phyloP scores from a whole-genome alignment of 2,113 vertebrate genomes.

The Cyprinodon brontotheroides region DNA sequence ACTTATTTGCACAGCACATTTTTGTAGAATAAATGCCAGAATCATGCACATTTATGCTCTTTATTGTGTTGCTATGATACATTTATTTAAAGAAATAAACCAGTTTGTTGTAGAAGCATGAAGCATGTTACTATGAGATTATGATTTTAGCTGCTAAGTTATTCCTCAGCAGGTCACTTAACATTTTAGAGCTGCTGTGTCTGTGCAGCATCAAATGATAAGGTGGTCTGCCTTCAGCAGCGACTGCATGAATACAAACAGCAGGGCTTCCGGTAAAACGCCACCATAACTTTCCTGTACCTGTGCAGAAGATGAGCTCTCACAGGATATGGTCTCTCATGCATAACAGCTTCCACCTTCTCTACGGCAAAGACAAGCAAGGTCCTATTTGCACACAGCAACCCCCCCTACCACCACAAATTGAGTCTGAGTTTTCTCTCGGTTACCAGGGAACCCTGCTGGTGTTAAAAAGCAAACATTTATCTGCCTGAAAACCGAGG shows the following conservation, averaged over 20 bases:
- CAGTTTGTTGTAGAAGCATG: too few relatives aligned
- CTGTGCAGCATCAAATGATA: background rate
- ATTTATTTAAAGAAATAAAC: background rate
- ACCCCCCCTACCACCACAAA: background rate
- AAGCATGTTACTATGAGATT: background rate
- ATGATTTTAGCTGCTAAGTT: background rate
- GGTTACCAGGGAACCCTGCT: background rate
- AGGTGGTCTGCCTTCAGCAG: background rate
- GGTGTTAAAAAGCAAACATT: slow-evolving; percentile 1
- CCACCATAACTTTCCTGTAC: background rate
- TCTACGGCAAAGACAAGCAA: background rate
- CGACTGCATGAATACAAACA: background rate
- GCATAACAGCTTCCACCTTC: background rate
- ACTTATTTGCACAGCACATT: background rate
- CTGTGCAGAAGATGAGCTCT: background rate
- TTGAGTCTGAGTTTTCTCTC: background rate
- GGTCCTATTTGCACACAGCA: background rate
- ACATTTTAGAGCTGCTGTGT: slow-evolving; percentile 11
- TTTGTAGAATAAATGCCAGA: background rate
- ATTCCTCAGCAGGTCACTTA: background rate
- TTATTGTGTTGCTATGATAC: background rate
- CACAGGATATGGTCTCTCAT: slow-evolving; percentile 2
- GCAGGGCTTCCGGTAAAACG: slow-evolving; percentile 12
- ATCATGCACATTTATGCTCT: background rate
- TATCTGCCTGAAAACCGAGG: background rate